A percentile compares a stretch with the other conserved stretches of the same genome.
Conservation (phyloP, 2,888 invertebrate genomes). For the Lingula anatina region DNA sequence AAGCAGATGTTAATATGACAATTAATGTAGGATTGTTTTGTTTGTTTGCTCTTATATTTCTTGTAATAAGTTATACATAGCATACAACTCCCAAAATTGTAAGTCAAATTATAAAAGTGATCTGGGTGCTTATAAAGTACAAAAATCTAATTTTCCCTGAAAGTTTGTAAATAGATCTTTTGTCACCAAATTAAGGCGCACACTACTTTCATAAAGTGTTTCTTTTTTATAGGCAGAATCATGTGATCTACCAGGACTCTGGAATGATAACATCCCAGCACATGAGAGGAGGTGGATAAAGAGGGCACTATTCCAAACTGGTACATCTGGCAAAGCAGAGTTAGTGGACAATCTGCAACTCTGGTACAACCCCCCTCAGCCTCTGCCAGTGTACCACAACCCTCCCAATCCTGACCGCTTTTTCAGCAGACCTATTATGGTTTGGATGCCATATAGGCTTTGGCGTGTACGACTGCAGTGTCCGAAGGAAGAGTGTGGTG, state of each 20-base stretch:
- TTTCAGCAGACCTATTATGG: conserved; percentile 12
- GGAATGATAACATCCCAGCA: conserved; percentile 10
- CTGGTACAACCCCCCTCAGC: conserved; percentile 17
- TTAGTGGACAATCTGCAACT: conserved; percentile 8
- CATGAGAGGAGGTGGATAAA: conserved; percentile 13
- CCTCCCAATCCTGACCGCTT: conserved; percentile 9
- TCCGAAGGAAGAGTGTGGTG: conserved; percentile 8
- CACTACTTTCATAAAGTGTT: too few relatives aligned
- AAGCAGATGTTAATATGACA: too few relatives aligned
- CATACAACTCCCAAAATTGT: too few relatives aligned
- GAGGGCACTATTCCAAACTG: conserved; percentile 8
- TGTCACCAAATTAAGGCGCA: too few relatives aligned
- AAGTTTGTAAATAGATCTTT: too few relatives aligned
- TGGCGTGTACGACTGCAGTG: conserved; percentile 13
- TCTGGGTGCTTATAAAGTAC: too few relatives aligned
- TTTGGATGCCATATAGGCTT: conserved; percentile 13
- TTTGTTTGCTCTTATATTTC: too few relatives aligned
- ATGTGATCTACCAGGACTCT: conserved; percentile 5
- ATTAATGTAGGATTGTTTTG: too few relatives aligned
- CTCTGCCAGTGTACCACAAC: conserved; percentile 1
- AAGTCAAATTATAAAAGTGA: too few relatives aligned
- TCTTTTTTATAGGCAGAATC: too few relatives aligned
- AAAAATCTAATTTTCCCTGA: too few relatives aligned
- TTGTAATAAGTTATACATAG: too few relatives aligned
- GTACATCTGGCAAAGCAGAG: conserved; percentile 5